A percentile compares a stretch with the other conserved stretches of the same genome.
Conservation (phyloP, 2,113 vertebrate species). For the Lynx canadensis region DNA sequence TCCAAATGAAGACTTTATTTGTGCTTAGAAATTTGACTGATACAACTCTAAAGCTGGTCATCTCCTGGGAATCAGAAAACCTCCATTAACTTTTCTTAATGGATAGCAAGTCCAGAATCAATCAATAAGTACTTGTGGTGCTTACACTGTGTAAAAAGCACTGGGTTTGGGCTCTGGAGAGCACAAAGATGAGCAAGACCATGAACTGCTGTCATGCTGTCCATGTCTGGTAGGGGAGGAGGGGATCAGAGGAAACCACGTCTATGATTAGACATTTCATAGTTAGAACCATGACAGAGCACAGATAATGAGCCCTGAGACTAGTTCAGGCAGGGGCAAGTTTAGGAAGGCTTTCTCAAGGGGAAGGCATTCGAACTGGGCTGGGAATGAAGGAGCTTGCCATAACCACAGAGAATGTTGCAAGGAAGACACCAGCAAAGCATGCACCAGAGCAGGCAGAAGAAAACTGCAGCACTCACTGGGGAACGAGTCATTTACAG, state of each 20-base stretch:
- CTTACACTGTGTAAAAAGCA: neutral
- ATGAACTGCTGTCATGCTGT: neutral
- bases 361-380: neutral
- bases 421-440: neutral
- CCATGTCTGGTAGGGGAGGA: neutral
- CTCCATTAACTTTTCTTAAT: conserved; percentile 64
- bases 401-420: neutral
- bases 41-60: neutral
- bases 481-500: neutral
- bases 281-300: neutral
- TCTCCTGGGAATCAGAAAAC: conserved; percentile 56
- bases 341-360: neutral
- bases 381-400: neutral
- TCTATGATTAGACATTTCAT: neutral
- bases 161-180: neutral
- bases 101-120: conserved; percentile 1
- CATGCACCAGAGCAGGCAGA: neutral
- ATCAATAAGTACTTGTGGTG: conserved; percentile 7
- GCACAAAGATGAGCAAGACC: neutral
- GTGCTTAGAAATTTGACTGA: conserved; percentile 58
- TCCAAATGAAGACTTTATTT: neutral
- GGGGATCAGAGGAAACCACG: neutral
- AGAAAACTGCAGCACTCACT: rapidly evolving
- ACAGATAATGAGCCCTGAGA: neutral
- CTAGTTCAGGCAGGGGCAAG: too few species aligned